Conservation (phyloP, 2,888 invertebrate species). For the Atrina japonica region DNA sequence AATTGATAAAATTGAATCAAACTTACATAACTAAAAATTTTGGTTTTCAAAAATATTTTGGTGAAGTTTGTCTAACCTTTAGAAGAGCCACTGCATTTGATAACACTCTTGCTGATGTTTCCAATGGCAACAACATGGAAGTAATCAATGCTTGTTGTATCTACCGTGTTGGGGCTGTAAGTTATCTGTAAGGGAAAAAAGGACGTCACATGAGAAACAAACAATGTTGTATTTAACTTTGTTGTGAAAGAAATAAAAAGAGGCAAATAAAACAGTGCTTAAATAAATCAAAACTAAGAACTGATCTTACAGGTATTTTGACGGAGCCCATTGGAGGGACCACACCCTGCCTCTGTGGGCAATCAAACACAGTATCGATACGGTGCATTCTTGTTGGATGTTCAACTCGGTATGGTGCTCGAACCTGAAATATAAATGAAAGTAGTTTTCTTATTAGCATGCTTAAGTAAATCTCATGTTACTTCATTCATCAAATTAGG, state of each 20-base stretch:
- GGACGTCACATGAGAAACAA: too few species aligned
- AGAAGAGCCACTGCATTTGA: conserved; percentile 76
- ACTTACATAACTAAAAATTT: too few species aligned
- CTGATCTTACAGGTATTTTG: conserved; percentile 73
- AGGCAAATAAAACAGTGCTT: too few species aligned
- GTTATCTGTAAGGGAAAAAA: conserved; percentile 66
- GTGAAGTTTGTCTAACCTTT: conserved; percentile 61
- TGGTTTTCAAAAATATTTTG: neutral
- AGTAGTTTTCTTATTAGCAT: too few species aligned
- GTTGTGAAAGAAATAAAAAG: too few species aligned
- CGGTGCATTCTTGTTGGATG: conserved; percentile 67
- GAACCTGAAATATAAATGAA: conserved; percentile 71
- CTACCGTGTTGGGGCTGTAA: conserved; percentile 73
- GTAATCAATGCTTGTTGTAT: conserved; percentile 74
- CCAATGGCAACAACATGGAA: conserved; percentile 77
- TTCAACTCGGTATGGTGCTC: conserved; percentile 77
- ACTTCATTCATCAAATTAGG: too few species aligned
- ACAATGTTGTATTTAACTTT: too few species aligned
- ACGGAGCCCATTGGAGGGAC: conserved; percentile 75
- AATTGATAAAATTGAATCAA: neutral
- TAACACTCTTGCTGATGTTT: conserved; percentile 75
- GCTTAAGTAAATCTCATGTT: too few species aligned
- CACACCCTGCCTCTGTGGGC: conserved; percentile 71
- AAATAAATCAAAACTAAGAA: too few species aligned
- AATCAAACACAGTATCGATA: conserved; percentile 75